Evolutionary conservation across 2,888 invertebrate species (phyloP), one percentile per base, ranked within the genome.

Genomic region (Campoplex capitator): DNA sequence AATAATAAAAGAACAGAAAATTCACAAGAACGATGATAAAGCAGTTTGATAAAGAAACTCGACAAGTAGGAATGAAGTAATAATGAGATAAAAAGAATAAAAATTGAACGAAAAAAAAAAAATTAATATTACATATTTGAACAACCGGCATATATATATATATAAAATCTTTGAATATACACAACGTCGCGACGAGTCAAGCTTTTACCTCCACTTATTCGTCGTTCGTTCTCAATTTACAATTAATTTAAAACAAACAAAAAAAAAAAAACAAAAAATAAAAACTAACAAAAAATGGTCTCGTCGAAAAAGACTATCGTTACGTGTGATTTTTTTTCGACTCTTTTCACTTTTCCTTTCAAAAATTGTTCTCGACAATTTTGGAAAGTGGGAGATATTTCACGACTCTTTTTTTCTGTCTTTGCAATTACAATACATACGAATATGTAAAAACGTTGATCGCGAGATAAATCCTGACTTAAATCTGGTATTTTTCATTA

Each of bases 91-190:
- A 62, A 79, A 0, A 9, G 28, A 58, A 3, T 13, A 9, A 54
- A 78, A 68, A 42, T 18, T 32, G 70, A 54, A 56, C 16, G 38
- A 42, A 23, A 70, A 65, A 23, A 70, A 65, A 18, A 48, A 79
- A 92, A 92, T 92, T 92, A 92, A 88, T 45, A 92, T 91, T 91
- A 92, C 54, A 54, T 28, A 81, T 73, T 73, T 92, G 92, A 93
- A 93, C 92, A 92, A 93, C 90, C 91, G 89, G 11, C 92, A 91
- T 92, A 93, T 92, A 23, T 23, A 23, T 23, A 23, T 23, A 92
- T 92, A 92, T 92, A 93, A 91, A 93, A 91, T 91, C 90, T 92
- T 91, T 90, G 91, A 92, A 91, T 92, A 92, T 90, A 90, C 67
- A 83, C 87, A 92, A 92, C 90, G 89, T 88, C 89, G 89, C 89